Percentiles rank a stretch among this genome's conserved stretches.
Evolutionary conservation across 2,888 invertebrate species (phyloP).

Genomic region (Conistra vaccinii): DNA sequence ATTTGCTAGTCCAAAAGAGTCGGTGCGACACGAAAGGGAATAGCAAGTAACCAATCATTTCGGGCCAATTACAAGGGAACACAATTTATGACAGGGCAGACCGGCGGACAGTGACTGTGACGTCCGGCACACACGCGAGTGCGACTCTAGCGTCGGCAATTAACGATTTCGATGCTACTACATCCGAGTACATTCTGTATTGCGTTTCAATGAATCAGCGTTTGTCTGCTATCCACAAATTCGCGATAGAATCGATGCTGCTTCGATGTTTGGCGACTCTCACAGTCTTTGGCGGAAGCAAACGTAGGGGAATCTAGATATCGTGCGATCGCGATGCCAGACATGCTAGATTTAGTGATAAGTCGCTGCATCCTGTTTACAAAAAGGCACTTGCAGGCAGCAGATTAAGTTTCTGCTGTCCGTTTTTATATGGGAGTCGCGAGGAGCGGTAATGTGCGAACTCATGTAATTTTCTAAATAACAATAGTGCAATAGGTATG

Average conservation of each 20-base stretch:
- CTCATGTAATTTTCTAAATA: conserved; percentile 2
- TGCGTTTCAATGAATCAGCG: conserved; percentile 13
- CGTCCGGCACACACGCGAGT: conserved; percentile 28
- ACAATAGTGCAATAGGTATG: conserved; percentile 14
- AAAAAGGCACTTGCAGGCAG: background rate
- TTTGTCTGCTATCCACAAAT: conserved; percentile 1
- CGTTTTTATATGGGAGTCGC: background rate
- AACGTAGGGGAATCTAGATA: background rate
- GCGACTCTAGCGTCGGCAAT: conserved; percentile 12
- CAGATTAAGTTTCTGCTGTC: background rate
- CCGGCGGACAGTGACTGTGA: background rate
- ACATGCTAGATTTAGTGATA: conserved; percentile 12
- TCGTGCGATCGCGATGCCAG: conserved; percentile 1
- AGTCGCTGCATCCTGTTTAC: conserved; percentile 9
- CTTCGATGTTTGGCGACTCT: background rate
- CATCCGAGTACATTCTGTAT: conserved; percentile 2
- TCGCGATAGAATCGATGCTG: conserved; percentile 1
- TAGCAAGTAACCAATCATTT: conserved; percentile 56
- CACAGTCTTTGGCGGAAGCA: conserved; percentile 2
- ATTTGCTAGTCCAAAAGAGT: conserved; percentile 65
- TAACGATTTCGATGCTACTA: conserved; percentile 9
- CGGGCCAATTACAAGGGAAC: conserved; percentile 53
- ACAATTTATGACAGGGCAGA: conserved; percentile 55
- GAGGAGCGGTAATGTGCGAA: background rate
- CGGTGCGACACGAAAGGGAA: conserved; percentile 50